Evolutionary conservation across 35 echinoderm and acorn worm genomes (phyloP).

Genomic region (Chiridota heheva): DNA sequence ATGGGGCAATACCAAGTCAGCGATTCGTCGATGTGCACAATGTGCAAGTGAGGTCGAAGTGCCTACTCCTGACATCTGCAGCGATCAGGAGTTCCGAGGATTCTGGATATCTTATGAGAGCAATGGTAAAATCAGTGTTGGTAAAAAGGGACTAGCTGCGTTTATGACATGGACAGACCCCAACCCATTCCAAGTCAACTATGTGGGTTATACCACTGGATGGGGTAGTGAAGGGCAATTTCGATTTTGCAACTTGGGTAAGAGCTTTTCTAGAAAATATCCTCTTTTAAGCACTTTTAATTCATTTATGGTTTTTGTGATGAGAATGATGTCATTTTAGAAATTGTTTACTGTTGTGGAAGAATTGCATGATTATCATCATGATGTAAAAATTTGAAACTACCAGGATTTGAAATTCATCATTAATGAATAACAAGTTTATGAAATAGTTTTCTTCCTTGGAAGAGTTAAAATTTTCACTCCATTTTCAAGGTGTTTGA

Average conservation of each 20-base stretch:
- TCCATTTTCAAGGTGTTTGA: too few relatives aligned
- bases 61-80: constrained; percentile 4
- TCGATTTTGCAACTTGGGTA: constrained; percentile 36
- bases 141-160: constrained; percentile 10
- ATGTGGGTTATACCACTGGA: constrained; percentile 37
- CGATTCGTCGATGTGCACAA: background rate
- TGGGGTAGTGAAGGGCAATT: constrained; percentile 33
- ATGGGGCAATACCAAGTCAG: constrained; percentile 33
- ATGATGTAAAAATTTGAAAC: too few relatives aligned
- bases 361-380: too few relatives aligned
- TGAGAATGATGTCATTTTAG: too few relatives aligned
- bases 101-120: constrained; percentile 35
- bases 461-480: too few relatives aligned
- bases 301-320: too few relatives aligned
- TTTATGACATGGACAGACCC: constrained; percentile 60
- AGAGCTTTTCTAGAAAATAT: too few relatives aligned
- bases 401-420: too few relatives aligned
- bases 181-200: constrained; percentile 22
- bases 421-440: too few relatives aligned
- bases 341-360: too few relatives aligned
- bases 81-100: constrained; percentile 6
- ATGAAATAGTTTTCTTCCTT: too few relatives aligned
- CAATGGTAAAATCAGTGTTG: constrained; percentile 30
- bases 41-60: constrained; percentile 29
- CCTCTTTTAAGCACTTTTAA: too few relatives aligned